phyloP scores from a whole-genome alignment of 2,113 vertebrate species.

The Cardinalis cardinalis region DNA sequence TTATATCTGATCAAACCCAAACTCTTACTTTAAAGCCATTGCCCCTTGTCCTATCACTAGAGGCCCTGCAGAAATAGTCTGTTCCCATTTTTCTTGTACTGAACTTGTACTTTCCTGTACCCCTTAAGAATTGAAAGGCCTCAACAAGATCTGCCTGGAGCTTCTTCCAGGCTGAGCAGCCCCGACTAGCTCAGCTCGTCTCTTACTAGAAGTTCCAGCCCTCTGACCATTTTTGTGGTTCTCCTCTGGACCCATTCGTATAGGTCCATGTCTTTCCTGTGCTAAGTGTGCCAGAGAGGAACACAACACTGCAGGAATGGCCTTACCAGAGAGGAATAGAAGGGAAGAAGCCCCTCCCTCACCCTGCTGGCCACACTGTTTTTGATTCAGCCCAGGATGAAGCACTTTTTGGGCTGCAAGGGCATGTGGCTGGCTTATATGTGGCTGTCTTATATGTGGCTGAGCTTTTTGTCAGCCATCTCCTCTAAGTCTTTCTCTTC shows the following conservation, averaged over 20 bases:
- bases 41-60: accelerated
- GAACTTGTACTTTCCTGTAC: neutral
- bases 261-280: neutral
- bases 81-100: neutral
- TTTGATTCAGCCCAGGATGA: neutral
- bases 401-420: neutral
- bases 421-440: accelerated
- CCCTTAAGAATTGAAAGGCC: no score
- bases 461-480: neutral
- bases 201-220: neutral
- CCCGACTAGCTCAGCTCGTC: neutral
- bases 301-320: neutral
- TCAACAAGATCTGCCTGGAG: no score
- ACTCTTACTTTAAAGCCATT: neutral
- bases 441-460: accelerated
- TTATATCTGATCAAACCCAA: neutral
- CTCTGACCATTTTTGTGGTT: neutral
- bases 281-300: neutral
- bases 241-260: neutral
- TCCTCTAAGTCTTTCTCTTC: accelerated
- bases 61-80: neutral
- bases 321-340: neutral
- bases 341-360: accelerated
- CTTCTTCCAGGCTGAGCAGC: neutral
- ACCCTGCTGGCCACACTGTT: accelerated